Conservation (phyloP, 2,888 invertebrate species). For the Zele albiditarsus region DNA sequence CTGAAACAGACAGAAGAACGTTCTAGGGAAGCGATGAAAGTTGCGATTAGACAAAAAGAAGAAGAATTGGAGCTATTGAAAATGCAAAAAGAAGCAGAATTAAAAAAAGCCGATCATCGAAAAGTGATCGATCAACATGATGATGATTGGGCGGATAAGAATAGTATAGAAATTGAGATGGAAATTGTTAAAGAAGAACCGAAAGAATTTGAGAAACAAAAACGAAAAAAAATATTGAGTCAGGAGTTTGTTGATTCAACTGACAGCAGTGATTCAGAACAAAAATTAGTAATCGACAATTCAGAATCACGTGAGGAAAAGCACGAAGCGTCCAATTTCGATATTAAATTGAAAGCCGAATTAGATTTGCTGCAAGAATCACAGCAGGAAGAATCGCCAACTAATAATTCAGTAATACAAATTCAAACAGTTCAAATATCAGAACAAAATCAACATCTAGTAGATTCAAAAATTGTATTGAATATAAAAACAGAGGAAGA, state of each 20-base stretch:
- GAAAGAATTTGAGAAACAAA: constrained; percentile 61
- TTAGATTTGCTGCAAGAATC: constrained; percentile 55
- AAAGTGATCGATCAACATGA: constrained; percentile 49
- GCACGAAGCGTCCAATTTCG: constrained; percentile 54
- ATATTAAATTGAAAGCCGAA: constrained; percentile 61
- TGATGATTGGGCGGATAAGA: constrained; percentile 55
- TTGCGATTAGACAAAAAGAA: constrained; percentile 49
- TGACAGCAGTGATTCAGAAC: constrained; percentile 80
- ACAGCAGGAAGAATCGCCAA: constrained; percentile 18
- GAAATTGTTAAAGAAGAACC: constrained; percentile 57
- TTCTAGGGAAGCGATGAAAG: constrained; percentile 42
- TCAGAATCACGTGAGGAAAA: constrained; percentile 45
- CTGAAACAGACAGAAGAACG: constrained; percentile 46
- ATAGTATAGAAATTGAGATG: constrained; percentile 53
- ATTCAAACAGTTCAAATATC: constrained; percentile 31
- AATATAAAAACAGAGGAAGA: constrained; percentile 72
- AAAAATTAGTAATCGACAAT: constrained; percentile 77
- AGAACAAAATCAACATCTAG: constrained; percentile 65
- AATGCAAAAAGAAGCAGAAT: constrained; percentile 58
- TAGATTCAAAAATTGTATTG: constrained; percentile 45
- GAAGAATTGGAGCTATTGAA: constrained; percentile 57
- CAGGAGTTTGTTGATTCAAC: constrained; percentile 75
- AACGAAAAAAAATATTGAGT: constrained; percentile 67
- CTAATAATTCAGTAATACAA: constrained; percentile 21
- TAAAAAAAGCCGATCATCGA: constrained; percentile 58